These are phyloP conservation scores for Caenorhabditis remanei DNA, from an alignment of 1,140 invertebrate species.

Conservation along the genomic window DNA sequence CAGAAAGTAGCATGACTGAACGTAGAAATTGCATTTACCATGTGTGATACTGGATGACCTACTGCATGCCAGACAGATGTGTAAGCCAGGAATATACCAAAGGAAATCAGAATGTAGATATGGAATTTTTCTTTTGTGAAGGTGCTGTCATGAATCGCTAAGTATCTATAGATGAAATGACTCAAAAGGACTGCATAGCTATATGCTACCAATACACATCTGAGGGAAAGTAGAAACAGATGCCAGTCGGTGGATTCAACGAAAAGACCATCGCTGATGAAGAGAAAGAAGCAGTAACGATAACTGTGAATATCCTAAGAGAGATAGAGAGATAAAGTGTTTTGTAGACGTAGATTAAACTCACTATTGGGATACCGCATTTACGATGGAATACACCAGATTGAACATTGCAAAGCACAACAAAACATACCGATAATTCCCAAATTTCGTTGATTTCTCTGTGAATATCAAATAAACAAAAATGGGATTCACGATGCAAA, in stretches of 20 bases:
- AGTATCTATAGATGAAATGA: conserved; percentile 24
- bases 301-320: conserved; percentile 17
- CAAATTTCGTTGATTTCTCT: conserved; percentile 4
- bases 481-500: neutral
- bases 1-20: neutral
- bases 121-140: neutral
- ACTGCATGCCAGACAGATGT: neutral
- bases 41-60: neutral
- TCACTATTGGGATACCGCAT: conserved; percentile 11
- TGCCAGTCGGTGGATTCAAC: neutral
- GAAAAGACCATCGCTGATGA: conserved; percentile 12
- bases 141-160: neutral
- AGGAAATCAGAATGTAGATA: neutral
- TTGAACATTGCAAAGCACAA: conserved; percentile 8
- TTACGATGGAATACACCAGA: conserved; percentile 11
- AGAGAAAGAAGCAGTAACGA: conserved; percentile 3
- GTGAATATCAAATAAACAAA: conserved; percentile 39
- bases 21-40: neutral
- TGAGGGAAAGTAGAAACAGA: neutral
- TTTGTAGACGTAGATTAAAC: neutral
- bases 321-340: neutral
- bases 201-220: neutral
- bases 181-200: neutral
- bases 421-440: neutral
- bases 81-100: neutral